Evolutionary conservation across 2,113 vertebrate genomes (phyloP), one percentile per base, ranked within the genome.

Genomic region (Sinocyclocheilus rhinocerous): DNA sequence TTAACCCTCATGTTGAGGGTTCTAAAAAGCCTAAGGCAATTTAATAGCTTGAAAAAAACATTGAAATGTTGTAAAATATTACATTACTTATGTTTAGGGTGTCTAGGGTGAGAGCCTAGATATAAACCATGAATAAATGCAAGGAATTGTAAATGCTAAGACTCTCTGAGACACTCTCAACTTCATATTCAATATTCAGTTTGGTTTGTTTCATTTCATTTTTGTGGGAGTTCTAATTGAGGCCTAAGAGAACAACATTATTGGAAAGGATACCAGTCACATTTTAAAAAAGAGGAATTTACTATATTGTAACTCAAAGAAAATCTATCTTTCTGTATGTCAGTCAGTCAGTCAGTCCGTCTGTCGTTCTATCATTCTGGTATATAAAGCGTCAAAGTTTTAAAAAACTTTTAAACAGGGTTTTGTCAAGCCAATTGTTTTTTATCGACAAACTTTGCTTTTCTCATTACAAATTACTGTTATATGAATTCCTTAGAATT

Each of bases 11-110:
- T 26, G 42, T 45, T 76, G 72, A 12, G 42, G 72, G 22, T 22
- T 42, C 18, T 72, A 42, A 39, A 72, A 72, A 70, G 29, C 67
- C 70, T 45, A n/a, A n/a, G 11, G 20, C 70, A 73, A 73, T 73
- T 22, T 45, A 39, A 75, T 75, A 75, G 39, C 39, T 45, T 39
- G 39, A 73, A 22, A 22, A 73, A 39, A 73, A 20, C 7, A 73
- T 10, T 36, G 70, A 22, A 29, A 45, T 4, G 1, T 39, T 73
- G 12, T 45, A 39, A 12, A 75, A 75, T 10, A 0, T 70, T 70
- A 33, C 26, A 33, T 36, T 69, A 18, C 29, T 70, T 8, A 33
- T 8, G 26, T 8, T 69, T 70, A 20, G 8, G 16, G 67, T 18
- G 15, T 8, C 33, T 70, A 20, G 16, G 6, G 67, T 36, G 29